phyloP scores from a whole-genome alignment of 2,888 invertebrate genomes.

The Crematogaster levior region DNA sequence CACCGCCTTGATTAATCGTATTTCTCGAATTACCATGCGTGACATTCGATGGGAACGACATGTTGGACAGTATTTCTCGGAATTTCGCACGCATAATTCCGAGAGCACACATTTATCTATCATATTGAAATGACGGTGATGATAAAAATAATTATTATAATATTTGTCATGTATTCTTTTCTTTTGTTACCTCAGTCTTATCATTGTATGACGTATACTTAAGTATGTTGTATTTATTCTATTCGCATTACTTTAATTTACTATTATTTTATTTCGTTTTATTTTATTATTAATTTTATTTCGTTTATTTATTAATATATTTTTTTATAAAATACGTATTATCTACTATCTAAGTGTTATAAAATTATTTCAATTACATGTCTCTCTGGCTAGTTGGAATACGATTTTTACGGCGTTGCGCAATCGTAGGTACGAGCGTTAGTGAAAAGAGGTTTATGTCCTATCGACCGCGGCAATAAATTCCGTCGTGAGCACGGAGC shows the following conservation, averaged over 20 bases:
- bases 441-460: conserved; percentile 32
- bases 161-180: not conserved
- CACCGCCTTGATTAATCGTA: conserved; percentile 22
- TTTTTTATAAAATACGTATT: not conserved
- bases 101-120: not conserved
- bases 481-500: not conserved
- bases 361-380: not conserved
- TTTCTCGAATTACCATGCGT: not conserved
- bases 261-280: not conserved
- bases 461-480: conserved; percentile 35
- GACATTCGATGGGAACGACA: not conserved
- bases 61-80: not conserved
- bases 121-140: not conserved
- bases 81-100: too few relatives aligned
- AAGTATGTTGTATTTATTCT: not conserved
- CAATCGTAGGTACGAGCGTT: not conserved
- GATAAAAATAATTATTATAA: conserved; percentile 6
- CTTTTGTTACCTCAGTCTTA: not conserved
- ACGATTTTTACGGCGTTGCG: conserved; percentile 21
- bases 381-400: not conserved
- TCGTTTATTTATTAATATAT: not conserved
- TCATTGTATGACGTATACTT: not conserved
- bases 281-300: not conserved
- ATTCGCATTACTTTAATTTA: not conserved
- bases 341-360: not conserved